These are phyloP conservation scores for Cydia fagiglandana DNA, from an alignment of 1,140 invertebrate genomes.

Conservation along the genomic window DNA sequence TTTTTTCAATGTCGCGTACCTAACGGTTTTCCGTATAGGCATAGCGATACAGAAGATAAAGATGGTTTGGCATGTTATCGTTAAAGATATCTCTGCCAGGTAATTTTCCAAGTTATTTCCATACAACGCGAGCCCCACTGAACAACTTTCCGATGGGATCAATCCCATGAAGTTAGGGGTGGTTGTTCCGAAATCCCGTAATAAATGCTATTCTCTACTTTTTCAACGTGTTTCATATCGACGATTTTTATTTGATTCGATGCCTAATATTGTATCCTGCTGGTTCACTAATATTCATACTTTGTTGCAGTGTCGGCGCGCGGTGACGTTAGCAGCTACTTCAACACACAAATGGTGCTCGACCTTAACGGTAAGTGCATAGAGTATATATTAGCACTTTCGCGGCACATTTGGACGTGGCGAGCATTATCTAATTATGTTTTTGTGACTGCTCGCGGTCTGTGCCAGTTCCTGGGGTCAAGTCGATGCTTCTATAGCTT, in stretches of 20 bases:
- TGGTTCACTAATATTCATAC: neutral
- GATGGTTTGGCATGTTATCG: too few relatives aligned
- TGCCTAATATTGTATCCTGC: neutral
- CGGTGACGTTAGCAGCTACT: constrained; percentile 71
- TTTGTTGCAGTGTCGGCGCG: constrained; percentile 72
- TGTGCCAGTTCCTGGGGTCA: neutral
- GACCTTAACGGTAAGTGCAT: constrained; percentile 71
- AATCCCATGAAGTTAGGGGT: too few relatives aligned
- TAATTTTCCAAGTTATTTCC: too few relatives aligned
- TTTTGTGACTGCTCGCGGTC: constrained; percentile 45
- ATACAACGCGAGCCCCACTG: too few relatives aligned
- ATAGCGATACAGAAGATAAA: too few relatives aligned
- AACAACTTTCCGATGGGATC: too few relatives aligned
- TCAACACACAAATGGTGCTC: constrained; percentile 75
- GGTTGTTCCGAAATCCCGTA: too few relatives aligned
- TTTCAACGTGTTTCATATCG: too few relatives aligned
- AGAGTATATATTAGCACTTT: constrained; percentile 33
- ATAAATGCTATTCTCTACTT: too few relatives aligned
- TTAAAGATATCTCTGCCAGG: too few relatives aligned
- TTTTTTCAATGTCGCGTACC: neutral
- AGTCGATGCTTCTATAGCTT: neutral
- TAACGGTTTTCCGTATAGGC: too few relatives aligned
- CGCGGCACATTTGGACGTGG: constrained; percentile 48
- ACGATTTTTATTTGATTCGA: neutral
- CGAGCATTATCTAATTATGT: constrained; percentile 59